Evolutionary conservation across 2,797 vertebrate genomes (phyloP).

Genomic region (Adrianichthys oophorus): DNA sequence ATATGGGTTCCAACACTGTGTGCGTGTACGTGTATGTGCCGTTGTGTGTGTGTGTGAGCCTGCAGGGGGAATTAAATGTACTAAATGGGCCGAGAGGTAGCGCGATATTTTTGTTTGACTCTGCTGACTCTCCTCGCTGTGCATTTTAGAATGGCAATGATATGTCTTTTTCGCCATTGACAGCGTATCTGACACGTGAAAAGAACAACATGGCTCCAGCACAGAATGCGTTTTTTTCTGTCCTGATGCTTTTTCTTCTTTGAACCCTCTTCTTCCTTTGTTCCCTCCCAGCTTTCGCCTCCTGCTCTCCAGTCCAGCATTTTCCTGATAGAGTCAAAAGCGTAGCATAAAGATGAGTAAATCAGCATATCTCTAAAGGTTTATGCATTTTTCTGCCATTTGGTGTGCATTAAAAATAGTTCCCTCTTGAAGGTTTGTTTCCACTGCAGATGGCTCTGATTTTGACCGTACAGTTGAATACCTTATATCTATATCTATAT

Average conservation of each 20-base stretch:
- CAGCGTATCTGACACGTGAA: constrained; percentile 12
- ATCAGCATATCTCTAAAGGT: too few relatives aligned
- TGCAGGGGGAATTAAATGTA: constrained; percentile 32
- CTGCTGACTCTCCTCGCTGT: constrained; percentile 12
- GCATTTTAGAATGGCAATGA: constrained; percentile 7
- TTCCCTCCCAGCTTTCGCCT: background rate
- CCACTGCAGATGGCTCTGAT: too few relatives aligned
- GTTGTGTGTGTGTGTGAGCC: constrained; percentile 11
- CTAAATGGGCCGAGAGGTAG: constrained; percentile 56
- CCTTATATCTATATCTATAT: too few relatives aligned
- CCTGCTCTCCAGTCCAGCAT: background rate
- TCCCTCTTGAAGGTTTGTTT: too few relatives aligned
- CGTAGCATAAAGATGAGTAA: too few relatives aligned
- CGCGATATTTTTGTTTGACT: constrained; percentile 38
- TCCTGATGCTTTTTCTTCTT: background rate
- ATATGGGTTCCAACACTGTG: constrained; percentile 56
- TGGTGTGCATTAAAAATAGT: too few relatives aligned
- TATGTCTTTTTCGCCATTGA: constrained; percentile 22
- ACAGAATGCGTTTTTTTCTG: constrained; percentile 18
- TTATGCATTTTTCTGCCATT: too few relatives aligned
- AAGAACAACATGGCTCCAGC: background rate
- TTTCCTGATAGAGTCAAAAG: too few relatives aligned
- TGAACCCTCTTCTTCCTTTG: background rate
- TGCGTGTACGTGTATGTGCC: constrained; percentile 16
- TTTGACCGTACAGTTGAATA: too few relatives aligned